Evolutionary conservation across 2,797 vertebrate genomes (phyloP).

Genomic region (Macropodus opercularis): DNA sequence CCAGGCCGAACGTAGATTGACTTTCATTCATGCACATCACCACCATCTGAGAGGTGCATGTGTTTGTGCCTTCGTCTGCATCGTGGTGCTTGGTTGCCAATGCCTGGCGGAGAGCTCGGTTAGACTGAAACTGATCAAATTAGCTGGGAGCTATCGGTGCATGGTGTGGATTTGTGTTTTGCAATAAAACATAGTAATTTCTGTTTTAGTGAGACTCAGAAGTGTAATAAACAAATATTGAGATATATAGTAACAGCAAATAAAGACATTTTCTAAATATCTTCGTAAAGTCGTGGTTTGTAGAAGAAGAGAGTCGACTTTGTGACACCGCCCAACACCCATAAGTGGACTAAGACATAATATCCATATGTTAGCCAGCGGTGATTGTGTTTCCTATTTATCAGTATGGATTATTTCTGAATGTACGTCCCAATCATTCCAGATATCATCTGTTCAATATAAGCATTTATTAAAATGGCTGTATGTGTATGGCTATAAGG

Average conservation of each 20-base stretch:
- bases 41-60: neutral
- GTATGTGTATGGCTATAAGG: no score
- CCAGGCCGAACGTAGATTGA: neutral
- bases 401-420: no score
- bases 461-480: no score
- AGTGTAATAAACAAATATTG: neutral
- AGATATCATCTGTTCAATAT: no score
- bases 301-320: no score
- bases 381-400: no score
- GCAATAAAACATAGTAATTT: neutral
- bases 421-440: no score
- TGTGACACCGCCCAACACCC: no score
- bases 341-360: no score
- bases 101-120: neutral
- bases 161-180: neutral
- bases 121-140: neutral
- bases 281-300: neutral
- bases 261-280: no score
- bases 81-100: neutral
- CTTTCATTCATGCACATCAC: neutral
- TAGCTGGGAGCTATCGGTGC: neutral
- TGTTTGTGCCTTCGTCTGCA: neutral
- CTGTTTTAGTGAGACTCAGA: neutral
- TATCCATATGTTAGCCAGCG: no score
- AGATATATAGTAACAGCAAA: neutral